These are phyloP conservation scores for Drosophila anomalipes DNA, from an alignment of 2,888 invertebrate species.

Conservation along the genomic window DNA sequence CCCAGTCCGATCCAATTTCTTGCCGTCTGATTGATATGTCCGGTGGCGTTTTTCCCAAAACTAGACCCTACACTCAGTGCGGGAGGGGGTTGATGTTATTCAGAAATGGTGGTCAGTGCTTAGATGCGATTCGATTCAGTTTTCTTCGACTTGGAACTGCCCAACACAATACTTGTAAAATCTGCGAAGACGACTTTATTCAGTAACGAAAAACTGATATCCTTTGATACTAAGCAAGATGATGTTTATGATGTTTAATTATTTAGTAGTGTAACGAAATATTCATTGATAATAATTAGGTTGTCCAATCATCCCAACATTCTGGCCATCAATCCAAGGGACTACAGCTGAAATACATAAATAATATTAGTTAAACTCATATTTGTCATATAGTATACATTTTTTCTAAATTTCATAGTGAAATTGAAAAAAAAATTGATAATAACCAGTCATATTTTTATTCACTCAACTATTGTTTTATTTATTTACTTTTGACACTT, in stretches of 20 bases:
- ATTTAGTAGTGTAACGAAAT: rapidly evolving
- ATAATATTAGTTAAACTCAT: background rate
- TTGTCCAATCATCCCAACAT: background rate
- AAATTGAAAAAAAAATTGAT: rapidly evolving
- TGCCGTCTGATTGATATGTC: constrained; percentile 72
- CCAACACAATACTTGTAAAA: background rate
- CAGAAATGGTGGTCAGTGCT: constrained; percentile 25
- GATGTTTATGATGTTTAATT: background rate
- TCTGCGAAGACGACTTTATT: background rate
- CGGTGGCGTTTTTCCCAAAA: constrained; percentile 40
- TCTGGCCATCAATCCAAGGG: background rate
- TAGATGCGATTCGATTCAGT: background rate
- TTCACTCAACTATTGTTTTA: rapidly evolving
- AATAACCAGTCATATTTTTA: rapidly evolving
- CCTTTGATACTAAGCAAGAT: rapidly evolving
- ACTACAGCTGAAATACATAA: background rate
- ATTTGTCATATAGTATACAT: rapidly evolving
- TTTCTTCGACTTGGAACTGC: background rate
- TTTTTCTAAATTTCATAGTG: background rate
- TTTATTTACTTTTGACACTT: background rate
- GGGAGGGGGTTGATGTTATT: constrained; percentile 18
- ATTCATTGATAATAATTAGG: background rate
- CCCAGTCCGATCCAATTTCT: constrained; percentile 68
- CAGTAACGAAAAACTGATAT: background rate
- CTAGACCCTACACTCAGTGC: constrained; percentile 13